phyloP scores from a whole-genome alignment of 2,888 invertebrate species.

The Adineta ricciae region DNA sequence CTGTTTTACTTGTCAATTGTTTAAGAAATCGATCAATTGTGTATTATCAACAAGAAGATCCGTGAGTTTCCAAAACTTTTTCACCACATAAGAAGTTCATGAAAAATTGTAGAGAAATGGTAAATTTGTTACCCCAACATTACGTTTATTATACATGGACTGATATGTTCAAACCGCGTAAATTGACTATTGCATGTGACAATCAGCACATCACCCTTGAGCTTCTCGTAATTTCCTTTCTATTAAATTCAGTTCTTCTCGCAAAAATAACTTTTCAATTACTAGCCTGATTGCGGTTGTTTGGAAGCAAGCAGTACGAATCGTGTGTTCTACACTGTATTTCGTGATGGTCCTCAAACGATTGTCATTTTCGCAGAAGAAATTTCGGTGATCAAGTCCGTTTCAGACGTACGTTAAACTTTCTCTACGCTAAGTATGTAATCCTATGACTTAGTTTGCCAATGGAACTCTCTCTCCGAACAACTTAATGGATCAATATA shows the following conservation, averaged over 20 bases:
- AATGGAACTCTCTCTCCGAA: not conserved
- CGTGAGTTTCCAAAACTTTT: not conserved
- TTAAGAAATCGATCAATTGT: slow-evolving; percentile 57
- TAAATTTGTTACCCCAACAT: slow-evolving; percentile 53
- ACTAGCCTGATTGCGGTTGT: slow-evolving; percentile 34
- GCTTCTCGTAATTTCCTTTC: not conserved
- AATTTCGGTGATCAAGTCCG: not conserved
- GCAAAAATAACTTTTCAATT: too few relatives aligned
- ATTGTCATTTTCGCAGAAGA: slow-evolving; percentile 72
- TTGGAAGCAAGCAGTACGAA: slow-evolving; percentile 49
- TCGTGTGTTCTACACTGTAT: slow-evolving; percentile 68
- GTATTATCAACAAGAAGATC: slow-evolving; percentile 51
- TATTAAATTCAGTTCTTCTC: too few relatives aligned
- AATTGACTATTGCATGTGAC: slow-evolving; percentile 50
- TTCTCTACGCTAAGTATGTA: too few relatives aligned
- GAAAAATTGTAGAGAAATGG: not conserved
- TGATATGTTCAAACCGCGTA: slow-evolving; percentile 53
- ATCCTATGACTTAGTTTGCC: too few relatives aligned
- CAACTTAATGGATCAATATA: not conserved
- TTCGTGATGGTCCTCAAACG: slow-evolving; percentile 83
- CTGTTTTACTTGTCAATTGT: slow-evolving; percentile 79
- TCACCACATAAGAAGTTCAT: not conserved
- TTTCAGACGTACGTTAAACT: not conserved
- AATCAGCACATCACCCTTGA: slow-evolving; percentile 43
- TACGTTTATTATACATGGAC: slow-evolving; percentile 55